Evolutionary conservation across 2,888 invertebrate genomes (phyloP), one percentile per base, ranked within the genome.

Genomic region (Troides oblongomaculatus): DNA sequence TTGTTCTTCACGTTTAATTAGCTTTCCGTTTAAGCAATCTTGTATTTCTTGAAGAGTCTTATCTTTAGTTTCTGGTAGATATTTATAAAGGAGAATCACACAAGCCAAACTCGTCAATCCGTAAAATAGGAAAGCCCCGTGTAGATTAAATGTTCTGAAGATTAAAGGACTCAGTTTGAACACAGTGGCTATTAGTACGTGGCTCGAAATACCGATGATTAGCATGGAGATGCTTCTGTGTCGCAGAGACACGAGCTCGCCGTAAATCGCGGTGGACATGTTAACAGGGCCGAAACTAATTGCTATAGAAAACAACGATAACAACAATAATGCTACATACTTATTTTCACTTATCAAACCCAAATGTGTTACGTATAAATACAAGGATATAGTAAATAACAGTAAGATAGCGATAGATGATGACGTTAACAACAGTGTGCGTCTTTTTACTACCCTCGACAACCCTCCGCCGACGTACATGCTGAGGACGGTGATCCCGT

Each of bases 221-320:
- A 72, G 10, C 7, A 72, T 18, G 57, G 68, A 66, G 6, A 67
- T 36, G 56, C 59, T 67, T 68, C 72, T 72, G 66, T 72, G 66
- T 57, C 65, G 64, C 12, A 74, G 21, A 10, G 74, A 71, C 1
- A 71, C 30, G 7, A 76, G 39, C 71, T 76, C 75, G 0, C 84
- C 83, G 23, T 81, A 82, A 43, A 88, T 80, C 0, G 83, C 79
- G 2, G 80, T 79, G 0, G 82, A 80, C 78, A 87, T 81, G 50
- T 86, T 86, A 79, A 86, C 79, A 0, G 87, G 88, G 3, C 88
- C 88, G 66, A 84, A 81, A 70, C 86, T 85, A 60, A 87, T 81
- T 8, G 82, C 75, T 18, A 88, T 74, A 23, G 86, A 86, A 75
- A 83, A 88, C 1, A 76, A 73, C 21, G 80, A 57, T 36, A 87